These are phyloP conservation scores for Myiotriccus ornatus DNA, from an alignment of 2,797 vertebrate species.

Conservation along the genomic window DNA sequence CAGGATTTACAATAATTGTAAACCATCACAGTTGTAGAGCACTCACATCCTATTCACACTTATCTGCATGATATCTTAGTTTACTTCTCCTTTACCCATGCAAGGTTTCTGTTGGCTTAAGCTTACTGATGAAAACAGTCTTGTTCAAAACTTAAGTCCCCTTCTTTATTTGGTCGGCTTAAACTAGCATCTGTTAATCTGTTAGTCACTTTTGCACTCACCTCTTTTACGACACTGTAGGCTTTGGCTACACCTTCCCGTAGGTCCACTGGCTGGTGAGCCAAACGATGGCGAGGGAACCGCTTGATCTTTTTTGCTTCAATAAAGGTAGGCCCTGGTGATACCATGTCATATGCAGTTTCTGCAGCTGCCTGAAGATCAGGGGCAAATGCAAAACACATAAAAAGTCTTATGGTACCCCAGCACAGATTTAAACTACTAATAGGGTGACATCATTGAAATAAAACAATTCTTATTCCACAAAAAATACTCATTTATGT, in stretches of 20 bases:
- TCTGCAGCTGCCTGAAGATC: slow-evolving; percentile 90
- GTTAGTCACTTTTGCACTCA: slow-evolving; percentile 46
- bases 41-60: background rate
- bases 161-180: background rate
- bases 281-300: slow-evolving; percentile 87
- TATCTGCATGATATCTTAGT: background rate
- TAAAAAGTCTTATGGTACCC: background rate
- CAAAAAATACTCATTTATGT: background rate
- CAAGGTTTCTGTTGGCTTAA: background rate
- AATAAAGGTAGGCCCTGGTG: slow-evolving; percentile 88
- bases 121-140: background rate
- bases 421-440: background rate
- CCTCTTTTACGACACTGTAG: slow-evolving; percentile 96
- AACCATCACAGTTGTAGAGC: background rate
- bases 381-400: background rate
- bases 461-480: background rate
- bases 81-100: background rate
- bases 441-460: background rate
- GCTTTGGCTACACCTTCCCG: slow-evolving; percentile 98
- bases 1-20: background rate
- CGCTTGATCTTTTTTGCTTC: slow-evolving; percentile 87
- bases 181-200: background rate
- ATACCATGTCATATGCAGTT: slow-evolving; percentile 98
- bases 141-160: background rate
- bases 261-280: slow-evolving; percentile 94